Evolutionary conservation across 2,888 invertebrate genomes (phyloP), one percentile per base, ranked within the genome.

Genomic region (Coecobrya sp.): DNA sequence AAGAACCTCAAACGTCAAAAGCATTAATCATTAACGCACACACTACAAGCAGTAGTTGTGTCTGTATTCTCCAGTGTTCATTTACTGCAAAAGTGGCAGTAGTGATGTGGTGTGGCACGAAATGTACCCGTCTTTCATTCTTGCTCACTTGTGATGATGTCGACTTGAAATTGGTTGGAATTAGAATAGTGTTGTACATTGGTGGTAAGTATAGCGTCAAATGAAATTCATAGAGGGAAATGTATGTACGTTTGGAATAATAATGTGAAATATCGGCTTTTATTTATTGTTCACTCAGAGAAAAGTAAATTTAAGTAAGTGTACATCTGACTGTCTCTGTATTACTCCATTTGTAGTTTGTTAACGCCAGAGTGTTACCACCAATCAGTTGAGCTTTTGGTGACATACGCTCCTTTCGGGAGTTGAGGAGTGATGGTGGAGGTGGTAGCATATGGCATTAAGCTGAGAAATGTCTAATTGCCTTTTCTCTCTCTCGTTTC

Each of bases 1-100:
- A 82, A 55, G 55, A 82, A 84, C 89, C 89, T 89, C 89, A 89
- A 89, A 89, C 84, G 89, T 89, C 89, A 89, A 89, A 82, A 82
- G 89, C 89, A 89, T 89, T 89, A 89, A 89, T 89, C 89, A 89
- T 89, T 89, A 84, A 22, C 73, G 73, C 45, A 22, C 73, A 42
- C n/a, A 70, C 30, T 2, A n/a, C 13, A n/a, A 36, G n/a, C 30
- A 30, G 36, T n/a, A n/a, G n/a, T n/a, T n/a, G n/a, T 36, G 36
- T 70, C 36, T 70, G 73, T 45, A 45, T 42, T 70, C 70, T 70
- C 36, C n/a, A 30, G 73, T 73, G 45, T 73, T 73, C 73, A 45
- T 19, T 73, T 42, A 36, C 36, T 36, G 70, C 30, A 70, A 22
- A 73, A 73, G 73, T 45, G 73, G 73, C 73, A 45, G 70, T 36